Conservation (phyloP, 2,797 vertebrate species). For the Rachycentron canadum region DNA sequence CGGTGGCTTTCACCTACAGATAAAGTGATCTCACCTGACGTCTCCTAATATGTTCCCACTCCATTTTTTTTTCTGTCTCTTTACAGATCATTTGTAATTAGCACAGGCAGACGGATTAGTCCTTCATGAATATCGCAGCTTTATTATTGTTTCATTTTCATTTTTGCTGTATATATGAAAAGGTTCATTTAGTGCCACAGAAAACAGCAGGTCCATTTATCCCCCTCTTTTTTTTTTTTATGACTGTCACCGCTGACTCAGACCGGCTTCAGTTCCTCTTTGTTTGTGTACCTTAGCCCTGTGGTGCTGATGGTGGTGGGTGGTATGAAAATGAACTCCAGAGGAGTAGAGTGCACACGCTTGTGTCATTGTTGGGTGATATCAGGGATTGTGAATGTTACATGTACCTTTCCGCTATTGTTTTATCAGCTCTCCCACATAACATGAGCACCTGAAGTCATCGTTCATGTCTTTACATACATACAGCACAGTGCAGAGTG, state of each 20-base stretch:
- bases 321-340: conserved; percentile 57
- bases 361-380: conserved; percentile 30
- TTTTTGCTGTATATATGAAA: conserved; percentile 51
- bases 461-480: background rate
- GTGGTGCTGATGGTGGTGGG: conserved; percentile 56
- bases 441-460: conserved; percentile 26
- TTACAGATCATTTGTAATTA: conserved; percentile 74
- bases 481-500: too few species aligned
- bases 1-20: conserved; percentile 49
- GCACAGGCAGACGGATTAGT: conserved; percentile 52
- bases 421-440: conserved; percentile 17
- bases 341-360: conserved; percentile 22
- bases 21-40: conserved; percentile 59
- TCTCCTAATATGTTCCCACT: conserved; percentile 61
- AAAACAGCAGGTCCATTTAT: conserved; percentile 74
- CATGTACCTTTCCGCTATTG: conserved; percentile 22
- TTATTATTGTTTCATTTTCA: conserved; percentile 50
- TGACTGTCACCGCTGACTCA: conserved; percentile 61
- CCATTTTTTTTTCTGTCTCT: conserved; percentile 47
- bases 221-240: conserved; percentile 70
- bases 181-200: conserved; percentile 68
- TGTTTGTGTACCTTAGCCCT: conserved; percentile 65
- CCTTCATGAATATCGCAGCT: conserved; percentile 66
- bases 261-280: conserved; percentile 49
- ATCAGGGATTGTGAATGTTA: conserved; percentile 30